phyloP scores from a whole-genome alignment of 2,888 invertebrate genomes.

The Julus scanicus region DNA sequence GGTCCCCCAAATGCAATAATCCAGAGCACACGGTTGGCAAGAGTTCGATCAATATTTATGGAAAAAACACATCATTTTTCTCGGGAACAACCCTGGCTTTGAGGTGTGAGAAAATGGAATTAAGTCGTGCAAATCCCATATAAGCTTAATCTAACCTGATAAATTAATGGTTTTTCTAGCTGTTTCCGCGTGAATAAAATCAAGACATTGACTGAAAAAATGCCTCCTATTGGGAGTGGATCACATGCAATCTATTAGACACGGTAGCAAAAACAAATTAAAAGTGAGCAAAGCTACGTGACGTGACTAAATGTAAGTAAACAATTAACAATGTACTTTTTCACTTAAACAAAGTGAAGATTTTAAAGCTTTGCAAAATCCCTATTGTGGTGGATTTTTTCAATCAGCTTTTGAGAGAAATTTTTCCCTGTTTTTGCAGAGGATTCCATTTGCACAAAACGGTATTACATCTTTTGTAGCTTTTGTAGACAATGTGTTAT shows the following conservation, averaged over 20 bases:
- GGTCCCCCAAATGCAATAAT: conserved; percentile 20
- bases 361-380: too few species aligned
- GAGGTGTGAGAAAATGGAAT: not conserved
- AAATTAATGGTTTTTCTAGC: conserved; percentile 2
- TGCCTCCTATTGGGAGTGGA: not conserved
- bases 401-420: too few species aligned
- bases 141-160: conserved; percentile 19
- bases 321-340: not conserved
- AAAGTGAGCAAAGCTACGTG: not conserved
- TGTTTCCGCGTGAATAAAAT: conserved; percentile 32
- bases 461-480: too few species aligned
- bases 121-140: not conserved
- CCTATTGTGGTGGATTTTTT: too few species aligned
- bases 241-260: not conserved
- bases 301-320: not conserved
- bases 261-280: not conserved
- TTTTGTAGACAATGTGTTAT: too few species aligned
- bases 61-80: not conserved
- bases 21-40: conserved; percentile 6
- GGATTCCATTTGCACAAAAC: too few species aligned
- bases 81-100: not conserved
- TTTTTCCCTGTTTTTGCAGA: too few species aligned
- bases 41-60: conserved; percentile 4
- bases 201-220: not conserved
- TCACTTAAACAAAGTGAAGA: not conserved